These are phyloP conservation scores for Ageneiosus marmoratus DNA, from an alignment of 2,113 vertebrate species.

Conservation along the genomic window DNA sequence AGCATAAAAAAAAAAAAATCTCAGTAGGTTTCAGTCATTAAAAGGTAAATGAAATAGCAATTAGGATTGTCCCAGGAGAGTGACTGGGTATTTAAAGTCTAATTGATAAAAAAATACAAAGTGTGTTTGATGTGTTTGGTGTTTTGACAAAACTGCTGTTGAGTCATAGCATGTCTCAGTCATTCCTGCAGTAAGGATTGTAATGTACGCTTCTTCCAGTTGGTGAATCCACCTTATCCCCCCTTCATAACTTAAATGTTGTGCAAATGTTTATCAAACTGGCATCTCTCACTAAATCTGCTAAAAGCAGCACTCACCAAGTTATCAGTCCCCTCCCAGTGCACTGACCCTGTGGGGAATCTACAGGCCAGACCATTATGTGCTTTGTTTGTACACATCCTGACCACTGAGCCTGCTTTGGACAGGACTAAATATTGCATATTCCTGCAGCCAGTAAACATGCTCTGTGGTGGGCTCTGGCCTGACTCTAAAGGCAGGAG, in stretches of 20 bases:
- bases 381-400: constrained; percentile 65
- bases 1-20: neutral
- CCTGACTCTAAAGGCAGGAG: constrained; percentile 34
- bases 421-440: constrained; percentile 72
- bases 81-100: neutral
- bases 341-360: constrained; percentile 35
- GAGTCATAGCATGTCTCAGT: neutral
- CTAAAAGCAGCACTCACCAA: constrained; percentile 11
- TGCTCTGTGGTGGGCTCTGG: constrained; percentile 28
- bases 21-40: neutral
- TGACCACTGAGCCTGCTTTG: constrained; percentile 64
- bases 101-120: neutral
- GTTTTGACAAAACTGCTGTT: neutral
- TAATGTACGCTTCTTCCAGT: neutral
- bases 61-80: neutral
- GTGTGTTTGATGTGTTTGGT: neutral
- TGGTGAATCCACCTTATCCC: neutral
- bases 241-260: neutral
- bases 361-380: constrained; percentile 59
- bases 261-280: constrained; percentile 20
- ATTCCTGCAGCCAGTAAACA: constrained; percentile 74
- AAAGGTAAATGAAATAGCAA: neutral
- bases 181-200: neutral
- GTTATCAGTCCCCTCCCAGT: constrained; percentile 24
- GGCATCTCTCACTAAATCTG: constrained; percentile 8